Percentiles rank a stretch among this genome's conserved stretches.
Evolutionary conservation across 1,140 invertebrate genomes (phyloP).

Genomic region (Oncopodura yosiiana): DNA sequence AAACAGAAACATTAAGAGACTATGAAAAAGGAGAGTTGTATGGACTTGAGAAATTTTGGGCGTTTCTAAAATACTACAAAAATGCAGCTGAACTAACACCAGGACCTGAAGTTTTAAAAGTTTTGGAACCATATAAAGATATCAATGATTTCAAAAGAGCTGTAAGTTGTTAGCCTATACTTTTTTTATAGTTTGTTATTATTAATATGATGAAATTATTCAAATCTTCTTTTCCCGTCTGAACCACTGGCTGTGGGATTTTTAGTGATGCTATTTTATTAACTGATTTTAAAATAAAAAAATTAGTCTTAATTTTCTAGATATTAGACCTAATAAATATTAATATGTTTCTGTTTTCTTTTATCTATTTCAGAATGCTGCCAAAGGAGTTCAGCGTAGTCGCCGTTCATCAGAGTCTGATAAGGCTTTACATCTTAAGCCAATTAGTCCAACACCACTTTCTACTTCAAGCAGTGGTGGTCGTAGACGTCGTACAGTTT

Average conservation of each 20-base stretch:
- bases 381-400: slow-evolving; percentile 15
- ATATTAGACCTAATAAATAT: too few relatives aligned
- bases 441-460: too few relatives aligned
- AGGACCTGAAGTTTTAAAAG: slow-evolving; percentile 64
- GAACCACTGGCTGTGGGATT: not conserved
- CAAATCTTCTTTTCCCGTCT: not conserved
- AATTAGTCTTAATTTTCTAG: too few relatives aligned
- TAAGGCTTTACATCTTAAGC: too few relatives aligned
- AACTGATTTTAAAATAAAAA: not conserved
- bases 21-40: slow-evolving; percentile 77
- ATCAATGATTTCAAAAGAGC: slow-evolving; percentile 74
- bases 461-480: too few relatives aligned
- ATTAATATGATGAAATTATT: not conserved
- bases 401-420: slow-evolving; percentile 18
- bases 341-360: too few relatives aligned
- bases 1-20: slow-evolving; percentile 83
- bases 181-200: not conserved
- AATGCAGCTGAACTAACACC: slow-evolving; percentile 66
- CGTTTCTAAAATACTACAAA: slow-evolving; percentile 63
- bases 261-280: not conserved
- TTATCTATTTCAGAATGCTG: slow-evolving; percentile 16
- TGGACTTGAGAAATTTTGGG: slow-evolving; percentile 98
- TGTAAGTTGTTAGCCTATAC: slow-evolving; percentile 15
- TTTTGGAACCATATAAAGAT: slow-evolving; percentile 79
- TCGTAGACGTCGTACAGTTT: too few relatives aligned